Evolutionary conservation across 1,140 invertebrate genomes (phyloP).

Genomic region (Aricia agestis): DNA sequence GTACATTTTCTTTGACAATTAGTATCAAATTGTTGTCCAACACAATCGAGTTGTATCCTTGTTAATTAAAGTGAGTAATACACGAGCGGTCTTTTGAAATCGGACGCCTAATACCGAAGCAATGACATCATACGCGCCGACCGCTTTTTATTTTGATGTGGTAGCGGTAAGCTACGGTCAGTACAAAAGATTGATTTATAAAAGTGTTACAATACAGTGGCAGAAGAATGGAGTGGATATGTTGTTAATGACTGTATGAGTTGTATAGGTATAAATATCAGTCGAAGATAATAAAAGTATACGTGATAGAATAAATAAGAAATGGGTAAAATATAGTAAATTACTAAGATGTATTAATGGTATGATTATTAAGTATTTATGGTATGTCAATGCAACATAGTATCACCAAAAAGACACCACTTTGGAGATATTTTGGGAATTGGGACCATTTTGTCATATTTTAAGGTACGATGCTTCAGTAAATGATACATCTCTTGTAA

Average conservation of each 20-base stretch:
- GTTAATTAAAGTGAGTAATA: slow-evolving; percentile 14
- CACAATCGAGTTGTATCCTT: slow-evolving; percentile 10
- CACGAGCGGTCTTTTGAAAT: slow-evolving; percentile 15
- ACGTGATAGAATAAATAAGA: too few species aligned
- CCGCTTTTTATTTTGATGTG: slow-evolving; percentile 22
- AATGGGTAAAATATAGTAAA: too few species aligned
- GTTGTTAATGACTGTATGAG: neutral
- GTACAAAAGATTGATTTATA: slow-evolving; percentile 29
- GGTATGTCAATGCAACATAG: too few species aligned
- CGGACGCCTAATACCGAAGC: slow-evolving; percentile 29
- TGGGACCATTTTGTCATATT: too few species aligned
- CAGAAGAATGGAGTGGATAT: slow-evolving; percentile 19
- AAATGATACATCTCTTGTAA: too few species aligned
- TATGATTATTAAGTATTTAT: too few species aligned
- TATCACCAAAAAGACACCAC: too few species aligned
- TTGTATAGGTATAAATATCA: neutral
- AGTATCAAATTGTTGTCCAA: slow-evolving; percentile 2
- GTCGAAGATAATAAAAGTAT: too few species aligned
- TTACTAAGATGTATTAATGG: too few species aligned
- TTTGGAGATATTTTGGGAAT: too few species aligned
- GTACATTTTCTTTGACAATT: neutral
- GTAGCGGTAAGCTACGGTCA: slow-evolving; percentile 22
- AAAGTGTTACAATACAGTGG: slow-evolving; percentile 25
- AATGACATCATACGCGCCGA: slow-evolving; percentile 28
- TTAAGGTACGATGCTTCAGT: too few species aligned